Conservation (phyloP, 2,888 invertebrate genomes). For the Standfussiana lucernea region DNA sequence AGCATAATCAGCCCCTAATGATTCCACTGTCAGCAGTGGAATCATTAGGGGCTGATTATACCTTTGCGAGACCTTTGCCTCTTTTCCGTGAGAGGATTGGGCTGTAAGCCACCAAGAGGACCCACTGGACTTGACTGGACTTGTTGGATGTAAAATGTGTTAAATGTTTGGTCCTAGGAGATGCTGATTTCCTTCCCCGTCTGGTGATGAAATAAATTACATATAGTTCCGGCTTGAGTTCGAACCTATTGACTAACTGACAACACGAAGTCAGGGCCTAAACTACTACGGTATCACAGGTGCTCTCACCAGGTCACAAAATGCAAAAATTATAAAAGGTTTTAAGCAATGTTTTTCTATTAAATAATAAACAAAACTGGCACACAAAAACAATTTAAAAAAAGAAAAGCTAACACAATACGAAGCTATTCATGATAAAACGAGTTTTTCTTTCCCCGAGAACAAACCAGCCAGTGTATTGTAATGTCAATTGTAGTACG, state of each 20-base stretch:
- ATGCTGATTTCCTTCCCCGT: not conserved
- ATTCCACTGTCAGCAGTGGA: too few species aligned
- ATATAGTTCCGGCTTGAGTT: not conserved
- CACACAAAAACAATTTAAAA: slow-evolving; percentile 23
- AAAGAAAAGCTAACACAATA: slow-evolving; percentile 44
- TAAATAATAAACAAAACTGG: slow-evolving; percentile 18
- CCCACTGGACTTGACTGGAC: not conserved
- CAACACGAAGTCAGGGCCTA: not conserved
- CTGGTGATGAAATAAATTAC: not conserved
- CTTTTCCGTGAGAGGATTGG: not conserved
- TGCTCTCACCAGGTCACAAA: not conserved
- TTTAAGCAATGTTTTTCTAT: not conserved
- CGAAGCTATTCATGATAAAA: slow-evolving; percentile 52
- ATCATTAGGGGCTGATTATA: too few species aligned
- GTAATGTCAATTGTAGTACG: slow-evolving; percentile 63
- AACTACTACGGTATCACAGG: not conserved
- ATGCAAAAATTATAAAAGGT: not conserved
- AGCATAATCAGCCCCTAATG: not conserved
- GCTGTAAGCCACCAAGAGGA: not conserved
- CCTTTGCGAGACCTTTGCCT: not conserved
- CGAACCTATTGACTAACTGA: not conserved
- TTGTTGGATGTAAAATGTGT: not conserved
- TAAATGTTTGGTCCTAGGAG: not conserved
- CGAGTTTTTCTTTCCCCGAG: slow-evolving; percentile 45
- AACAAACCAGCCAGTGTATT: slow-evolving; percentile 58